These are phyloP conservation scores for Doris montereyensis DNA, from an alignment of 2,888 invertebrate species.

Conservation along the genomic window DNA sequence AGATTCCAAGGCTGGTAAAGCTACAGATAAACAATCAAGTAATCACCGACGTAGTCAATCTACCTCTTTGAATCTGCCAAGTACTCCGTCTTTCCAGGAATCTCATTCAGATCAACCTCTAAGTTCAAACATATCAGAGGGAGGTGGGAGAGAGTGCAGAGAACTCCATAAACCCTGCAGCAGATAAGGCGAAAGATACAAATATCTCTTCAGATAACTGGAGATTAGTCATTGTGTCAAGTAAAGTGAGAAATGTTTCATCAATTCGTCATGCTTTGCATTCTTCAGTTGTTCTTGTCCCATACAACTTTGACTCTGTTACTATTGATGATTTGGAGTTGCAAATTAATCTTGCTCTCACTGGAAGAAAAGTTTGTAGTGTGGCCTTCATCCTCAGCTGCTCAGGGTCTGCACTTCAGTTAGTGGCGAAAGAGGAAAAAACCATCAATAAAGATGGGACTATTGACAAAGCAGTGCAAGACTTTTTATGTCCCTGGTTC, in stretches of 20 bases:
- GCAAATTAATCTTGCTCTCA: conserved; percentile 57
- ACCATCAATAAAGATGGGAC: conserved; percentile 50
- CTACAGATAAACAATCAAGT: neutral
- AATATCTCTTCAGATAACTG: conserved; percentile 20
- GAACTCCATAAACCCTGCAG: neutral
- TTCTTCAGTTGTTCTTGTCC: conserved; percentile 66
- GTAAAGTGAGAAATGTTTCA: conserved; percentile 68
- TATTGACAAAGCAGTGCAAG: conserved; percentile 29
- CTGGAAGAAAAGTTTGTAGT: conserved; percentile 63
- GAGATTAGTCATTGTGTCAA: conserved; percentile 72
- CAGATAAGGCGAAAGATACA: neutral
- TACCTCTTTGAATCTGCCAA: conserved; percentile 25
- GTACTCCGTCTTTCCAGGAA: neutral
- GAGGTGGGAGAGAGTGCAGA: neutral
- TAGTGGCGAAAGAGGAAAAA: conserved; percentile 70
- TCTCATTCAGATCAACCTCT: neutral
- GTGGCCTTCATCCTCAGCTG: conserved; percentile 71
- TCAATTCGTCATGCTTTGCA: conserved; percentile 64
- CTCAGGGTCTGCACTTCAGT: conserved; percentile 63
- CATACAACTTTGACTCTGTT: conserved; percentile 72
- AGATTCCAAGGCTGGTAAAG: neutral
- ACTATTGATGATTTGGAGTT: conserved; percentile 69
- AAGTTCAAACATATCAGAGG: neutral
- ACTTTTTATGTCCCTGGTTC: conserved; percentile 28
- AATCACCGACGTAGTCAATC: conserved; percentile 41